These are phyloP conservation scores for Campylorhamphus procurvoides DNA, from an alignment of 2,113 vertebrate species.

Conservation along the genomic window DNA sequence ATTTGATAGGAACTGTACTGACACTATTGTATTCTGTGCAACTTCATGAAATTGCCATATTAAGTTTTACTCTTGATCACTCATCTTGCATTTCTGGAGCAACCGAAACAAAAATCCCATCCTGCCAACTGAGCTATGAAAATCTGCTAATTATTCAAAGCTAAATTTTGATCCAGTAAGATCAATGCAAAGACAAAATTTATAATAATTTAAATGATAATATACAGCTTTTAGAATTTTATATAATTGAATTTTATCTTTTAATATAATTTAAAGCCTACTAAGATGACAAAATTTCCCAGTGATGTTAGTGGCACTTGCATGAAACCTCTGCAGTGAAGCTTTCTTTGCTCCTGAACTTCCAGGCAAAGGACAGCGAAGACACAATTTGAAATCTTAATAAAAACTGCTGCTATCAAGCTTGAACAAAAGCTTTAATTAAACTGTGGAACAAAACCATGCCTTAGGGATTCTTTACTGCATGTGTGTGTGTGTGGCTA, in stretches of 20 bases:
- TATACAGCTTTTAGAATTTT: not conserved
- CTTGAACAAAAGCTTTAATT: not conserved
- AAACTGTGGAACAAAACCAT: not conserved
- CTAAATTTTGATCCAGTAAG: not conserved
- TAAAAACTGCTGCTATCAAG: not conserved
- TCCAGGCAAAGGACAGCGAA: not conserved
- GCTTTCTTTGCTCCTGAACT: not conserved
- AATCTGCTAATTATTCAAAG: not conserved
- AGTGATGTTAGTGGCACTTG: not conserved
- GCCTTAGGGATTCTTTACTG: not conserved
- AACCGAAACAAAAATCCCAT: not conserved
- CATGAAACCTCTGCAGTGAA: not conserved
- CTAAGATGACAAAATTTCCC: not conserved
- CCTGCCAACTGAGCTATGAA: not conserved
- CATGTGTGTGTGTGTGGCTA: not conserved
- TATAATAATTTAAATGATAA: not conserved
- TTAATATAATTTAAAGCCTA: not conserved
- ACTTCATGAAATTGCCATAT: not conserved
- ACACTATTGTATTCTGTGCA: not conserved
- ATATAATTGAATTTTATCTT: not conserved
- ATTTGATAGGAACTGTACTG: not conserved
- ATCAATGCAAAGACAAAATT: not conserved
- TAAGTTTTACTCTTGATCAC: not conserved
- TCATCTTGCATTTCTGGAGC: not conserved
- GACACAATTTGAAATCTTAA: not conserved